These are phyloP conservation scores for Eupithecia insigniata DNA, from an alignment of 2,888 invertebrate species.

Conservation along the genomic window DNA sequence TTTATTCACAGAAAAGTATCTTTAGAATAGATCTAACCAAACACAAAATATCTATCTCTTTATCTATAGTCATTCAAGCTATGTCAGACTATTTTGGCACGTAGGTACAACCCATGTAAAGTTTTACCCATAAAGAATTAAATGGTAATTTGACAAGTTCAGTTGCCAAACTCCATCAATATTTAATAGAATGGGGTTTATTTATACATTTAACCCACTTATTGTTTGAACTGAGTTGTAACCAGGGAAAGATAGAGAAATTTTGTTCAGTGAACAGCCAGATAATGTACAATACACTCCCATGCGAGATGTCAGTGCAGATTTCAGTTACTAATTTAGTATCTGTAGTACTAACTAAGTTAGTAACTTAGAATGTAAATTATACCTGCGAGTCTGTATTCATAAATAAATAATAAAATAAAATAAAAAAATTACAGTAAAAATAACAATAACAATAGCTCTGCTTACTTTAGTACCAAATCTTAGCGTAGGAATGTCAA, in stretches of 20 bases:
- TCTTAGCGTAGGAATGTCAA: not conserved
- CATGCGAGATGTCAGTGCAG: too few relatives aligned
- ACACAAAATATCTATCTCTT: too few relatives aligned
- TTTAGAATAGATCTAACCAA: not conserved
- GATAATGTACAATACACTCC: too few relatives aligned
- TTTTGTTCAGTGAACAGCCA: not conserved
- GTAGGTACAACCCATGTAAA: not conserved
- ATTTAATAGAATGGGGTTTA: not conserved
- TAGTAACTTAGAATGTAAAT: too few relatives aligned
- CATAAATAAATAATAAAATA: too few relatives aligned
- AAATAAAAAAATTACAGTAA: too few relatives aligned
- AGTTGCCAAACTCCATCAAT: not conserved
- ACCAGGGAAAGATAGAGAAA: too few relatives aligned
- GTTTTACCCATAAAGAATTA: not conserved
- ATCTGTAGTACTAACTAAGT: too few relatives aligned
- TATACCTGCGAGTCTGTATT: not conserved
- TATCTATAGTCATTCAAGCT: too few relatives aligned
- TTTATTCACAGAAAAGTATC: not conserved
- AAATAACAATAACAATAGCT: not conserved
- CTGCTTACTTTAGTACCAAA: not conserved
- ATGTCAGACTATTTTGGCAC: not conserved
- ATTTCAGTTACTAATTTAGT: too few relatives aligned
- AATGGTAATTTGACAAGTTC: not conserved
- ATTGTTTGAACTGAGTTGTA: too few relatives aligned
- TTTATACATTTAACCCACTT: not conserved